phyloP scores from a whole-genome alignment of 1,140 invertebrate species.

The Trichomalopsis sarcophagae region DNA sequence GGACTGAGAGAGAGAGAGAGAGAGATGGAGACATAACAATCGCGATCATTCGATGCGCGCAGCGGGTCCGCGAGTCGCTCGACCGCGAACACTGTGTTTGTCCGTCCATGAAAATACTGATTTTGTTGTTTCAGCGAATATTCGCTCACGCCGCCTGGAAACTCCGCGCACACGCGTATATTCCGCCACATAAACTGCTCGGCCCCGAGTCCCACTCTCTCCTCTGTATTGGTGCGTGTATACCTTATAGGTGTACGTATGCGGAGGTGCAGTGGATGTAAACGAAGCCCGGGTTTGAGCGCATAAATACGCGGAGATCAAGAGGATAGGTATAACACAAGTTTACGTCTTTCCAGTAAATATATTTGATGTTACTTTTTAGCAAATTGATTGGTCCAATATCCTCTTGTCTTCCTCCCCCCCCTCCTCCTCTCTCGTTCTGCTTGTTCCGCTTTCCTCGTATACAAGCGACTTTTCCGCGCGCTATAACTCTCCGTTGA shows the following conservation, averaged over 20 bases:
- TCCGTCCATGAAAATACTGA: constrained; percentile 54
- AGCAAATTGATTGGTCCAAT: no score
- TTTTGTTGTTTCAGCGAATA: constrained; percentile 53
- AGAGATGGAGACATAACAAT: constrained; percentile 41
- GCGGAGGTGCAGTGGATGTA: background rate
- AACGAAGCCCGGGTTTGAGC: background rate
- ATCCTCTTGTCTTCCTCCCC: no score
- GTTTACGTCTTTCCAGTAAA: constrained; percentile 11
- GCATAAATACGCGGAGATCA: constrained; percentile 26
- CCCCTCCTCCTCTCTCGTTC: no score
- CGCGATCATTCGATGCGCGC: constrained; percentile 46
- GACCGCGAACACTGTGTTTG: constrained; percentile 47
- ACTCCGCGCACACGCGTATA: background rate
- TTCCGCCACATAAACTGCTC: constrained; percentile 24
- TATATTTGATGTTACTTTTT: background rate
- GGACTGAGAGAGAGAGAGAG: background rate
- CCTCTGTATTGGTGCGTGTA: background rate
- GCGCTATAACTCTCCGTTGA: background rate
- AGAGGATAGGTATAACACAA: background rate
- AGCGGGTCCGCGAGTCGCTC: constrained; percentile 25
- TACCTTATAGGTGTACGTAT: background rate
- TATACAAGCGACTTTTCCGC: background rate
- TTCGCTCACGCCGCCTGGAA: constrained; percentile 22
- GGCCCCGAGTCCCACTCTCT: no score
- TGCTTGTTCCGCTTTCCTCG: no score